Conservation (phyloP, 2,113 vertebrate genomes). For the Nestor notabilis region DNA sequence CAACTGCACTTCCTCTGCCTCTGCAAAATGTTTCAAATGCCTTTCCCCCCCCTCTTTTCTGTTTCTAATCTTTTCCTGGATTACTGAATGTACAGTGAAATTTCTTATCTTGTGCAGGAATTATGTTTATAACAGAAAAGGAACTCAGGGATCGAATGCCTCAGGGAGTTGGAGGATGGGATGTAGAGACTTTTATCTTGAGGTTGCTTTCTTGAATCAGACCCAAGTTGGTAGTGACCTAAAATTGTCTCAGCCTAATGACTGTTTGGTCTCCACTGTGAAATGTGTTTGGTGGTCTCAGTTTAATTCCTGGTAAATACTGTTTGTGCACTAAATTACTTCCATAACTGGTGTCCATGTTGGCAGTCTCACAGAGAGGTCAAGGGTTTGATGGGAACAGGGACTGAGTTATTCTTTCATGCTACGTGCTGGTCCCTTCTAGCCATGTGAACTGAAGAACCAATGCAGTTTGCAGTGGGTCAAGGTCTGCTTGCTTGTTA, state of each 20-base stretch:
- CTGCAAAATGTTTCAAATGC: constrained; percentile 26
- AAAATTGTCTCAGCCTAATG: constrained; percentile 49
- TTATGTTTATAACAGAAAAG: constrained; percentile 53
- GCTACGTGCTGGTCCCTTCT: neutral
- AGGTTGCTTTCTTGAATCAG: constrained; percentile 43
- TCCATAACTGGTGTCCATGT: constrained; percentile 52
- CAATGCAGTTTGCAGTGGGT: neutral
- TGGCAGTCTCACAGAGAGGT: constrained; percentile 45
- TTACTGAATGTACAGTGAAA: constrained; percentile 45
- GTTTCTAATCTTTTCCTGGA: constrained; percentile 62
- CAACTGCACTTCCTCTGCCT: neutral
- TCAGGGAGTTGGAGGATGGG: constrained; percentile 25
- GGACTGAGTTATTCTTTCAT: constrained; percentile 32
- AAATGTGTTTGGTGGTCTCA: constrained; percentile 56
- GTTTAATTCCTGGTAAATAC: constrained; percentile 56
- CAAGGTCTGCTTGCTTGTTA: neutral
- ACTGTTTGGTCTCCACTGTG: constrained; percentile 23
- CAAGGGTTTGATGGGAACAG: constrained; percentile 56
- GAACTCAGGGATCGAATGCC: constrained; percentile 46
- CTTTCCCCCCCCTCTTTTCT: neutral
- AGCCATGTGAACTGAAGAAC: neutral
- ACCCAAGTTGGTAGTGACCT: constrained; percentile 58
- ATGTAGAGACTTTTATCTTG: constrained; percentile 47
- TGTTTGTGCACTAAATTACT: constrained; percentile 42
- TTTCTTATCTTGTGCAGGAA: constrained; percentile 46